Evolutionary conservation across 2,888 invertebrate genomes (phyloP).

Genomic region (Nomada goodeniana): DNA sequence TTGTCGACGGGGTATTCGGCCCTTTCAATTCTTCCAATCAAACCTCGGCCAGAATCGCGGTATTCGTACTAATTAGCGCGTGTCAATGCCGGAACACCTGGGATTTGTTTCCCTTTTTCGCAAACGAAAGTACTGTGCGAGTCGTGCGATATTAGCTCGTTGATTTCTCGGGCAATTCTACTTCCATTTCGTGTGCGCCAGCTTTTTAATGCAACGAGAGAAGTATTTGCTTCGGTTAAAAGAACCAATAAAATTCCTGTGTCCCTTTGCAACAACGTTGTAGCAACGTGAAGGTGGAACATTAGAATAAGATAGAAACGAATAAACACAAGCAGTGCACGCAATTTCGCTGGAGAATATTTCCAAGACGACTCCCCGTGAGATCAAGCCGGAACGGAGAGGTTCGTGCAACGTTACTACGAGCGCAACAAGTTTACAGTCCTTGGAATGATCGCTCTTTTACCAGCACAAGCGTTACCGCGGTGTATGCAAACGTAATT

Average conservation of each 20-base stretch:
- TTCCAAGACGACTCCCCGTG: conserved; percentile 24
- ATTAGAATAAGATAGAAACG: not conserved
- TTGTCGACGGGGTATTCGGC: not conserved
- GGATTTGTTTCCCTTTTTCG: not conserved
- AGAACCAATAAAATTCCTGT: too few relatives aligned
- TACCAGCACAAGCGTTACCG: conserved; percentile 47
- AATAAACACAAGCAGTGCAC: not conserved
- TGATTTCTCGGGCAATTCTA: not conserved
- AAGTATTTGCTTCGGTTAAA: not conserved
- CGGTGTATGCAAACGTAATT: conserved; percentile 64
- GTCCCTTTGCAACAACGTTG: not conserved
- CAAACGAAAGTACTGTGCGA: not conserved
- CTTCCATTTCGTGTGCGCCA: not conserved
- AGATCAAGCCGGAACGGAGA: conserved; percentile 19
- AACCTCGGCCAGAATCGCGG: conserved; percentile 6
- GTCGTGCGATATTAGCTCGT: not conserved
- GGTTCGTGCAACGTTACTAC: conserved; percentile 28
- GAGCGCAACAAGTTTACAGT: conserved; percentile 57
- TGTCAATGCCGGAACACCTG: not conserved
- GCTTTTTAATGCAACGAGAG: not conserved
- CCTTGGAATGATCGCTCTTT: conserved; percentile 64
- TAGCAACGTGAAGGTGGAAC: not conserved
- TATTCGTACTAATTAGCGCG: conserved; percentile 18
- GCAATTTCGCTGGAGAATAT: conserved; percentile 27
- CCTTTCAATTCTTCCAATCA: not conserved